Base-by-base conservation (phyloP, 2,888 invertebrate genomes). In the Lordiphosa andalusiaca region DNA sequence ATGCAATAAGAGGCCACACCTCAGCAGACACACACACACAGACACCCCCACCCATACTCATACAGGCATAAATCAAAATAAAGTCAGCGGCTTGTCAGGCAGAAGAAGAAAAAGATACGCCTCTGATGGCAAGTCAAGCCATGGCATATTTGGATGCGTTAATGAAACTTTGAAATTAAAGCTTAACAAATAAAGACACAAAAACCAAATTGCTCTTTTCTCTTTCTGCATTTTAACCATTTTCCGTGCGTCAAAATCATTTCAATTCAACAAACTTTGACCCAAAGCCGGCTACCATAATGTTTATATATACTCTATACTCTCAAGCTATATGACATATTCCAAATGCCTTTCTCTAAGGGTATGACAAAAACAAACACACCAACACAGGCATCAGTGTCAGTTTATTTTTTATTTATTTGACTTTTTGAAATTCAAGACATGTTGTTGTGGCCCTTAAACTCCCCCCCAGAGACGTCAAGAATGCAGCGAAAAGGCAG, bases 401-500 rank as follows among this genome's bases (percentile, higher is more conserved):
- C 55, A 65, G 51, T 58, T 66, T 61, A 33, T 58, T 47, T 58
- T 57, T 38, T 16, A 16, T 39, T 48, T 51, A 49, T 44, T 23
- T 49, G 52, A 41, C 36, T 65, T 50, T 56, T 70, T 69, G 64
- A 67, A 69, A 76, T 61, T 64, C 54, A 76, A 80, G 60, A 71
- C 60, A 44, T 33, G 49, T 37, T 33, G 49, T 37, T 12, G 44
- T 30, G 46, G 47, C 56, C 67, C 49, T 51, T 40, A 57, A 42
- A 39, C 53, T 50, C 53, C 37, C n/a, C 52, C 53, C 37, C 40
- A 53, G 51, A 67, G 67, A 46, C 49, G 53, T 41, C 59, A 53
- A 80, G 76, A 76, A 80, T 76, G 83, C 81, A 73, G 64, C 71
- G 53, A 39, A 60, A 60, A 73, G 59, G 33, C 53, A 53, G 59